Evolutionary conservation across 2,113 vertebrate genomes (phyloP).

Genomic region (Brienomyrus brachyistius): DNA sequence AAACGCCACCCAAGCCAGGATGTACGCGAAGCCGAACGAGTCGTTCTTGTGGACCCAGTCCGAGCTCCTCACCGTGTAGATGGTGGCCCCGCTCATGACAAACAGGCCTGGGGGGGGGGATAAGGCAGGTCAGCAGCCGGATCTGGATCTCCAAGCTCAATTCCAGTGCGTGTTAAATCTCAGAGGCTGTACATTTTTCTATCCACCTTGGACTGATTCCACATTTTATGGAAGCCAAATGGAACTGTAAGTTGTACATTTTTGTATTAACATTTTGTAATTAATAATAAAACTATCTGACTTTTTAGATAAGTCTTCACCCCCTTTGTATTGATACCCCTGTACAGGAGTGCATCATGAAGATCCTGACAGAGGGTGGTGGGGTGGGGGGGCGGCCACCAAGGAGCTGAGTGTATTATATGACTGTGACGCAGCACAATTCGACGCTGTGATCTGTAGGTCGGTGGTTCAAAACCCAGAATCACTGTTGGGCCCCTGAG

Average conservation of each 20-base stretch:
- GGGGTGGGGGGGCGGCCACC: background rate
- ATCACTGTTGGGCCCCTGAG: background rate
- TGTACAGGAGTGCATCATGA: background rate
- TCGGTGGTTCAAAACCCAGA: background rate
- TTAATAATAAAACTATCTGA: background rate
- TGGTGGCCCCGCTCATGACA: constrained; percentile 86
- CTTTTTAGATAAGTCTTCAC: background rate
- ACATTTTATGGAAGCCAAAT: background rate
- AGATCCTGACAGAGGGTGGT: too few species aligned
- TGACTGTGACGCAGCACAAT: background rate
- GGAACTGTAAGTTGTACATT: background rate
- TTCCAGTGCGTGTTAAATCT: background rate
- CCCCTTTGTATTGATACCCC: background rate
- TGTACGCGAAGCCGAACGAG: constrained; percentile 77
- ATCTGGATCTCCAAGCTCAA: background rate
- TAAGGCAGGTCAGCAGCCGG: background rate
- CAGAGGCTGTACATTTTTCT: background rate
- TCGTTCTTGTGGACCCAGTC: constrained; percentile 59
- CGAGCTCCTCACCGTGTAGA: constrained; percentile 85
- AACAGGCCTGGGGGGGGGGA: constrained; percentile 71
- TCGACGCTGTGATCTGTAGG: background rate
- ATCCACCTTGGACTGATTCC: background rate
- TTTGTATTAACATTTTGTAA: background rate
- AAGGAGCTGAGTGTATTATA: background rate
- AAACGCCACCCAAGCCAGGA: constrained; percentile 93